Percentiles rank a stretch among this genome's conserved stretches.
phyloP scores from a whole-genome alignment of 2,888 invertebrate species.

The Drosophila affinis region DNA sequence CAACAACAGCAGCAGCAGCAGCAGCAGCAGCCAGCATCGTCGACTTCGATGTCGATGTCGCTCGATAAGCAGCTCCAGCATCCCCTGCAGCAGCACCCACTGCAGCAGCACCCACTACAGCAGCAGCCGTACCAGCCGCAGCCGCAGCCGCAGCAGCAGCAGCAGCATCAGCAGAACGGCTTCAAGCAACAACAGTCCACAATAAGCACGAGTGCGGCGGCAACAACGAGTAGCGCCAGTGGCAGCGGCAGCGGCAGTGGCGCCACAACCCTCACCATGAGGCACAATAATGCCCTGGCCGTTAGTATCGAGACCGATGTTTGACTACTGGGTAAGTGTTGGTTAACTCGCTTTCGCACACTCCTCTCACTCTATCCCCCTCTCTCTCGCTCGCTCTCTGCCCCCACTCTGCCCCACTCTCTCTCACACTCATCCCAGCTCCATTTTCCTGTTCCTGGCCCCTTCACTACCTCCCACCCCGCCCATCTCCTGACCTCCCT shows the following conservation, averaged over 20 bases:
- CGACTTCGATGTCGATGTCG: slow-evolving; percentile 39
- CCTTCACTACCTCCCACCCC: not conserved
- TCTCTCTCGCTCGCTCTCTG: slow-evolving; percentile 6
- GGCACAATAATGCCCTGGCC: slow-evolving; percentile 92
- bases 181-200: slow-evolving; percentile 70
- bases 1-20: slow-evolving; percentile 56
- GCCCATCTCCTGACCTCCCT: not conserved
- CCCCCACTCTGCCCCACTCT: slow-evolving; percentile 1
- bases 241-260: slow-evolving; percentile 84
- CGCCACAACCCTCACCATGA: slow-evolving; percentile 88
- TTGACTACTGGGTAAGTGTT: slow-evolving; percentile 93
- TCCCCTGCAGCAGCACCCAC: slow-evolving; percentile 59
- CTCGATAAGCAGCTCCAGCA: slow-evolving; percentile 62
- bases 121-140: slow-evolving; percentile 56
- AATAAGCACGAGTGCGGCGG: slow-evolving; percentile 69
- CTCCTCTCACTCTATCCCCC: slow-evolving; percentile 19
- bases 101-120: slow-evolving; percentile 73
- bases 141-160: slow-evolving; percentile 50
- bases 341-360: slow-evolving; percentile 26
- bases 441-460: slow-evolving; percentile 9
- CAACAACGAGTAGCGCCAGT: slow-evolving; percentile 73
- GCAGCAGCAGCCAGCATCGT: slow-evolving; percentile 59
- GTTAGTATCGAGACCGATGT: slow-evolving; percentile 97
- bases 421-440: slow-evolving; percentile 14
- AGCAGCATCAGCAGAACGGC: slow-evolving; percentile 72